Conservation (phyloP, 2,113 vertebrate species). For the Telmatochromis brachygnathus region DNA sequence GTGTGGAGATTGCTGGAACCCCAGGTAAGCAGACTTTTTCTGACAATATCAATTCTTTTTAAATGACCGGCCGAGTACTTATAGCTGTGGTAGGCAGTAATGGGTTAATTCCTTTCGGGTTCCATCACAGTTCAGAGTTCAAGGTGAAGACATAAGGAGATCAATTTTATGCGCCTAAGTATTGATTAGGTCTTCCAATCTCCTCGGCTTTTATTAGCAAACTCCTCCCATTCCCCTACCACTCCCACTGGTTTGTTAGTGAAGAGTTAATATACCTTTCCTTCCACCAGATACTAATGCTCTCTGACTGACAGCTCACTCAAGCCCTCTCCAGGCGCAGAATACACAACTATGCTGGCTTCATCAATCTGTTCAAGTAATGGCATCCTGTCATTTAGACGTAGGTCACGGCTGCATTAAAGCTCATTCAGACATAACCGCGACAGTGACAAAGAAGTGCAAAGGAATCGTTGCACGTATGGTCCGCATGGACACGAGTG, state of each 20-base stretch:
- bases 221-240: not conserved
- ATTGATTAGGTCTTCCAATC: constrained; percentile 61
- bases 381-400: not conserved
- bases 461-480: not conserved
- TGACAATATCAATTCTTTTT: not conserved
- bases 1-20: constrained; percentile 99
- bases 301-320: constrained; percentile 48
- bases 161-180: constrained; percentile 43
- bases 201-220: constrained; percentile 51
- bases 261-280: constrained; percentile 40
- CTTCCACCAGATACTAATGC: constrained; percentile 50
- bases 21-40: constrained; percentile 78
- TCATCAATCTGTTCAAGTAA: not conserved
- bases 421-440: not conserved
- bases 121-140: constrained; percentile 52
- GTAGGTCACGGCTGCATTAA: not conserved
- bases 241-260: not conserved
- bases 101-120: constrained; percentile 24
- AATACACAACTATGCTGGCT: not conserved
- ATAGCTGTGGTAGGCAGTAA: not conserved
- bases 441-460: not conserved
- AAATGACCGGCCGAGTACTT: not conserved
- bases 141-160: constrained; percentile 46
- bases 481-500: not conserved
- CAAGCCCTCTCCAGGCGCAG: not conserved